These are phyloP conservation scores for Sparus aurata DNA, from an alignment of 2,797 vertebrate genomes.

Conservation along the genomic window DNA sequence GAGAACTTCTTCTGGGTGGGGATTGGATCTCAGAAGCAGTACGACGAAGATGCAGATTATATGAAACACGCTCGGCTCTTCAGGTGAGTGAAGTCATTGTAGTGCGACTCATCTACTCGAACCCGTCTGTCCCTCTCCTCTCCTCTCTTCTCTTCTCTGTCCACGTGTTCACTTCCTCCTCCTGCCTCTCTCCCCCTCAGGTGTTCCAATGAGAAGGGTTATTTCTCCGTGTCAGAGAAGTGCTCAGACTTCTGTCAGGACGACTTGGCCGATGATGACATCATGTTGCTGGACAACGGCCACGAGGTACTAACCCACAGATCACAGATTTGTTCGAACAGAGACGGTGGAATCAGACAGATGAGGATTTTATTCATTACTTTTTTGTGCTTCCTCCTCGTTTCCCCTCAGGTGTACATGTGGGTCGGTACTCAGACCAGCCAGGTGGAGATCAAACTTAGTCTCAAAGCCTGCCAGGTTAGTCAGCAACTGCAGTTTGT, in stretches of 20 bases:
- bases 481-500: constrained; percentile 20
- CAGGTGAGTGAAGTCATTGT: constrained; percentile 82
- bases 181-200: constrained; percentile 69
- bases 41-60: constrained; percentile 95
- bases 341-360: rapidly evolving
- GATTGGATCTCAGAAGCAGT: constrained; percentile 94
- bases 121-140: constrained; percentile 56
- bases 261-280: constrained; percentile 97
- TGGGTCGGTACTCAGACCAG: constrained; percentile 99
- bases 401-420: constrained; percentile 93
- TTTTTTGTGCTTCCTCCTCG: constrained; percentile 27
- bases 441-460: constrained; percentile 98
- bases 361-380: not conserved
- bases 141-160: not conserved
- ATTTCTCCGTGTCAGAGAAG: constrained; percentile 97
- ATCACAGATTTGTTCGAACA: not conserved
- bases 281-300: constrained; percentile 98
- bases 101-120: not conserved
- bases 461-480: constrained; percentile 98
- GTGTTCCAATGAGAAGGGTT: constrained; percentile 98
- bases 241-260: constrained; percentile 99
- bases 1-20: constrained; percentile 99
- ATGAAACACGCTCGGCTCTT: constrained; percentile 97
- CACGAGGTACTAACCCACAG: constrained; percentile 87
- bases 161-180: not conserved